Base-by-base conservation (phyloP, 2,113 vertebrate species). In the Salvelinus fontinalis region DNA sequence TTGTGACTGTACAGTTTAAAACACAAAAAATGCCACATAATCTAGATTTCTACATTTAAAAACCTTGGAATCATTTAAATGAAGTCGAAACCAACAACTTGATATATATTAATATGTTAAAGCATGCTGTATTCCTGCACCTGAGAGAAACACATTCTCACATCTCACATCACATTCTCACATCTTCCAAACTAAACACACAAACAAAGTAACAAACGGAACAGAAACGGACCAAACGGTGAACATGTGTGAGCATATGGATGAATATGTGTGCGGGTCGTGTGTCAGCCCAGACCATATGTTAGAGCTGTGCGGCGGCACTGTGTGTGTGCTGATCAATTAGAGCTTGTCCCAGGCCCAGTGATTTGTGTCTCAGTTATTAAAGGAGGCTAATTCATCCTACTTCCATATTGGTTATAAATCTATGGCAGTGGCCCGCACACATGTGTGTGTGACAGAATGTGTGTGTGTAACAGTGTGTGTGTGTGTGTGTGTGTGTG, bases 371-470 rank as follows among this genome's bases (percentile, higher is more conserved):
- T 92, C 93, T 95, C 93, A 95, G 95, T 97, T 97, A 96, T 97
- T 97, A 97, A 97, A 97, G 93, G 94, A 92, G 95, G 93, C 95
- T 96, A 96, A 96, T 97, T 97, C 95, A 95, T 96, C 95, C 95
- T 94, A 95, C 93, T 97, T 96, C 95, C 93, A 96, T 95, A 95
- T 95, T 95, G 94, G 94, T 95, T 95, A 96, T 96, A 98, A 97
- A 98, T 97, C 95, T 95, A 94, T 91, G 93, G 93, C 93, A 96
- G n/a, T 1, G n/a, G 11, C 27, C 29, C 4, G 95, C 94, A 93
- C 91, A 89, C 54, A 26, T 18, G n/a, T 60, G 67, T 39, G 39
- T 3, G 2, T 44, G 39, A 44, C 39, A 44, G 39, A 44, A 44
- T 11, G 39, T 44, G 8, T 44, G 39, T 44, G 39, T 11, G 39